These are phyloP conservation scores for Cheilosia soror DNA, from an alignment of 2,888 invertebrate species.

Conservation along the genomic window DNA sequence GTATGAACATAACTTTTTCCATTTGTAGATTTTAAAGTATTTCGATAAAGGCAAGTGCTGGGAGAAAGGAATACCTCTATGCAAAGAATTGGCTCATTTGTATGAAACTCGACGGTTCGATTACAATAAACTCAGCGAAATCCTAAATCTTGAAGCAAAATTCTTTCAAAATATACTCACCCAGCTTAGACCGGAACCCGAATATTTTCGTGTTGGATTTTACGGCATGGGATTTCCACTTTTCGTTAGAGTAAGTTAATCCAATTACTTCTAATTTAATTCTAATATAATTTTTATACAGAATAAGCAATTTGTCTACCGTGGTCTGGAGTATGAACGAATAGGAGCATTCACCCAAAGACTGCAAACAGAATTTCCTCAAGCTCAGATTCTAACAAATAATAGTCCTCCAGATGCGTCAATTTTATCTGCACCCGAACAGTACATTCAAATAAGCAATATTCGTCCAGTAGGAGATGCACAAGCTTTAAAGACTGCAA, in stretches of 20 bases:
- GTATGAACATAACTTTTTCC: not conserved
- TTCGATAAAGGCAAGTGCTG: constrained; percentile 98
- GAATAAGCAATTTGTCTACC: constrained; percentile 98
- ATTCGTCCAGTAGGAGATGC: constrained; percentile 94
- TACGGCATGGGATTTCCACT: constrained; percentile 96
- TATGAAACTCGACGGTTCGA: constrained; percentile 95
- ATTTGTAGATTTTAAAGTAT: constrained; percentile 90
- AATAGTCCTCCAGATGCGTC: constrained; percentile 95
- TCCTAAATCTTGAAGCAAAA: constrained; percentile 93
- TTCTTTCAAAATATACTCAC: constrained; percentile 96
- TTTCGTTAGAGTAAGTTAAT: constrained; percentile 92
- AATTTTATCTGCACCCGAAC: constrained; percentile 92
- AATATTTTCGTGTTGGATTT: constrained; percentile 97
- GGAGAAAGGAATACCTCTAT: constrained; percentile 97
- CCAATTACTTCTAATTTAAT: not conserved
- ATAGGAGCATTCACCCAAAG: constrained; percentile 97
- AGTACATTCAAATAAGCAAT: constrained; percentile 97
- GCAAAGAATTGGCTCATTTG: constrained; percentile 93
- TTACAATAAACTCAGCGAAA: constrained; percentile 93
- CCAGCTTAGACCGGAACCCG: constrained; percentile 94
- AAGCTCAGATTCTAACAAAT: constrained; percentile 96
- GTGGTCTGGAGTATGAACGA: constrained; percentile 97
- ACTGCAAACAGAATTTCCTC: constrained; percentile 96
- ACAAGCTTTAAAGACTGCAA: constrained; percentile 85
- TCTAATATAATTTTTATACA: constrained; percentile 80